Evolutionary conservation across 92 coral and sea anemone species (phyloP).

Genomic region (Parazoanthus atlanticus): DNA sequence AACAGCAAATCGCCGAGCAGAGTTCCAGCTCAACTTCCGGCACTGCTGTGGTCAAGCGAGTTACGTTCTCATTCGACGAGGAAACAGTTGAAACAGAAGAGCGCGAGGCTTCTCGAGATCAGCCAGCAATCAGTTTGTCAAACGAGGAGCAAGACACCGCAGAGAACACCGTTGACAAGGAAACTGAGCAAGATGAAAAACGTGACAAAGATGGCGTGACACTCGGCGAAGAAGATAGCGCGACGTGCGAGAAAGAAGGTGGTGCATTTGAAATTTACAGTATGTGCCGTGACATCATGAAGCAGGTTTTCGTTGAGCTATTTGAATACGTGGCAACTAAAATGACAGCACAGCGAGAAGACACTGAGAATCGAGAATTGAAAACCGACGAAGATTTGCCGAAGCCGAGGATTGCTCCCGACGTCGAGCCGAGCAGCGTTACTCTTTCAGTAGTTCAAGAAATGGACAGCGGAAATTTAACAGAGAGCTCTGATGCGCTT

Average conservation of each 20-base stretch:
- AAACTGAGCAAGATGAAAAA: not conserved
- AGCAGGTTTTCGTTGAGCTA: conserved; percentile 15
- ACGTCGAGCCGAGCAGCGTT: not conserved
- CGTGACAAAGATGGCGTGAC: conserved; percentile 21
- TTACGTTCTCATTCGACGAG: conserved; percentile 22
- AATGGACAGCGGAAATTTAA: not conserved
- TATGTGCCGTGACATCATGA: conserved; percentile 15
- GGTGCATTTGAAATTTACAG: not conserved
- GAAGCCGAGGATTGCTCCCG: not conserved
- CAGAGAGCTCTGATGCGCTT: conserved; percentile 16
- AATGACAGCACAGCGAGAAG: not conserved
- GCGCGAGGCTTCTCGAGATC: not conserved
- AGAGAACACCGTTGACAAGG: not conserved
- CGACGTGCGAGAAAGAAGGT: not conserved
- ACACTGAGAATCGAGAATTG: not conserved
- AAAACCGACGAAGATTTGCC: conserved; percentile 24
- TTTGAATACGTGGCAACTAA: not conserved
- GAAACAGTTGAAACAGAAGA: not conserved
- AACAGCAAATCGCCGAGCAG: not conserved
- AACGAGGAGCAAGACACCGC: not conserved
- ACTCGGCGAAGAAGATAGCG: not conserved
- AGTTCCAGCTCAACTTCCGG: not conserved
- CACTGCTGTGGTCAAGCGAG: conserved; percentile 19
- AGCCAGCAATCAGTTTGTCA: not conserved
- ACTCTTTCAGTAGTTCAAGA: not conserved